phyloP scores from a whole-genome alignment of 2,797 vertebrate genomes.

The Meda fulgida region DNA sequence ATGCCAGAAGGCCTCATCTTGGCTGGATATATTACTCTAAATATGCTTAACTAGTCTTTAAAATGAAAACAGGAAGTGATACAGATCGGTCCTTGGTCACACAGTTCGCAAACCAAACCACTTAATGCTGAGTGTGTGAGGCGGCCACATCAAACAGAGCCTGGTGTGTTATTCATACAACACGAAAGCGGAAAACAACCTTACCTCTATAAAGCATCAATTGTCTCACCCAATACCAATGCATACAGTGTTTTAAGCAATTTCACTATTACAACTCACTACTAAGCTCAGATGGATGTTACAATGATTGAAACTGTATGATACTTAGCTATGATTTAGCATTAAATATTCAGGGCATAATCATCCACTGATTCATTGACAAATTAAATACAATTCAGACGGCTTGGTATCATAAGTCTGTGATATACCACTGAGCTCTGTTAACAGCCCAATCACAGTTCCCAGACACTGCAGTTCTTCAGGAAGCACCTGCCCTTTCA shows the following conservation, averaged over 20 bases:
- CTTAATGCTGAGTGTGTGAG: neutral
- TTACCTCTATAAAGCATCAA: neutral
- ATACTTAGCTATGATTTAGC: neutral
- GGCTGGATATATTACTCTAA: neutral
- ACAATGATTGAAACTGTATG: neutral
- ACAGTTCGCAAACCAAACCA: conserved; percentile 12
- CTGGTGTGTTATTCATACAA: conserved; percentile 9
- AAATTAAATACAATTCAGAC: neutral
- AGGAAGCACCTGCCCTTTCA: conserved; percentile 42
- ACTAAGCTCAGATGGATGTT: neutral
- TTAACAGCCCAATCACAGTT: neutral
- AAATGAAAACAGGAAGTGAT: conserved; percentile 21
- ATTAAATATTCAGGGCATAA: neutral
- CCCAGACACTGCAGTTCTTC: conserved; percentile 12
- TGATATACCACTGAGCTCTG: neutral
- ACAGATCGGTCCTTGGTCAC: neutral
- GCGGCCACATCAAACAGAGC: conserved; percentile 29
- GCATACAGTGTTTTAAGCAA: neutral
- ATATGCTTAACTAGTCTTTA: neutral
- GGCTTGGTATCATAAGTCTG: neutral
- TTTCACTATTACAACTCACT: neutral
- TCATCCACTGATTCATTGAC: neutral
- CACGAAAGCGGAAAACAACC: conserved; percentile 9
- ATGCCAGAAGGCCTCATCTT: neutral
- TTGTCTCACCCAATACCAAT: neutral